Conservation (phyloP, 2,113 vertebrate genomes). For the Columbina picui region DNA sequence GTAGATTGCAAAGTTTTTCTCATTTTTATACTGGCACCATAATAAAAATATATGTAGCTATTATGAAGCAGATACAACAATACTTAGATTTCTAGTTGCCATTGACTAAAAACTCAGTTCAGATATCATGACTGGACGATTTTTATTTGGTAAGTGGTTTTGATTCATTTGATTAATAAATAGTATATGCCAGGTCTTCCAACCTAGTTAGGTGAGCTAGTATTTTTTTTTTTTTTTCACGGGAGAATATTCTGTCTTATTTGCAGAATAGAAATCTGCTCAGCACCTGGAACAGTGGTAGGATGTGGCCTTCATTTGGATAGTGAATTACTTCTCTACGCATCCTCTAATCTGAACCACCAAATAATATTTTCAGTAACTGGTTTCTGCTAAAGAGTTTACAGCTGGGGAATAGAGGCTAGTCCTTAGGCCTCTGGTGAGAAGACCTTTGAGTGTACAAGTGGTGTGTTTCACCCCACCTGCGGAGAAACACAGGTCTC, state of each 20-base stretch:
- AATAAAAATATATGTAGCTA: neutral
- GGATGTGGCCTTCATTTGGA: neutral
- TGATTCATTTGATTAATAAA: neutral
- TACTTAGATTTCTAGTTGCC: neutral
- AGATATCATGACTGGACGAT: neutral
- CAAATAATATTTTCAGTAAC: neutral
- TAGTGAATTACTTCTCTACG: neutral
- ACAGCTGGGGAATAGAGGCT: neutral
- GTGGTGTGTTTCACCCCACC: neutral
- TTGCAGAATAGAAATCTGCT: neutral
- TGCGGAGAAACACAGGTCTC: neutral
- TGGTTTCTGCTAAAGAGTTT: neutral
- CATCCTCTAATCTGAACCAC: neutral
- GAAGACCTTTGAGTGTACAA: neutral
- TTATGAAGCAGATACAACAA: neutral
- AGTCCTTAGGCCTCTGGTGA: neutral
- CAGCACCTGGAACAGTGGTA: neutral
- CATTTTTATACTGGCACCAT: neutral
- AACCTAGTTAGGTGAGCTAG: neutral
- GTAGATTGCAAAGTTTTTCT: neutral
- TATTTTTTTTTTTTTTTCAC: neutral
- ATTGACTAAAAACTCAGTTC: neutral
- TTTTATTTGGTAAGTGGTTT: neutral
- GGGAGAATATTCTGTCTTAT: neutral
- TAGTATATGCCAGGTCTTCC: neutral